Percentiles rank a stretch among this genome's conserved stretches.
Evolutionary conservation across 2,888 invertebrate species (phyloP).

Genomic region (Thymelicus acteon): DNA sequence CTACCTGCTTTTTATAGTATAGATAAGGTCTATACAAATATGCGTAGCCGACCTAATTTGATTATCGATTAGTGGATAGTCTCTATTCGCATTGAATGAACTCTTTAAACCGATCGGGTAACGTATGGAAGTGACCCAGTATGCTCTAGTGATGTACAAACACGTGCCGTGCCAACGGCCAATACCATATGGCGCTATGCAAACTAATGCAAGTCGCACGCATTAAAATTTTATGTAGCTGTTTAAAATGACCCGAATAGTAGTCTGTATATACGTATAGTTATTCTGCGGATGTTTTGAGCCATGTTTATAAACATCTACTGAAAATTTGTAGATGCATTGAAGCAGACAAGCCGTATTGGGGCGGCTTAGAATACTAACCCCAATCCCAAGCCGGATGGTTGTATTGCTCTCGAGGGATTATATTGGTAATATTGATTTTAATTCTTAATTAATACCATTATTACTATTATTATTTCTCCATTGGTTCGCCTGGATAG

Average conservation of each 20-base stretch:
- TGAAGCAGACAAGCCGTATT: too few relatives aligned
- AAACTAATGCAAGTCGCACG: conserved; percentile 28
- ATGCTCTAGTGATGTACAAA: conserved; percentile 57
- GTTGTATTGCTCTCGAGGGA: too few relatives aligned
- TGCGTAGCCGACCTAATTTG: conserved; percentile 66
- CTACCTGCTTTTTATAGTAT: conserved; percentile 77
- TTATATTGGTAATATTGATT: too few relatives aligned
- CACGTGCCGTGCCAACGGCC: conserved; percentile 54
- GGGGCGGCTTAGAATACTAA: too few relatives aligned
- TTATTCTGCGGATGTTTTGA: conserved; percentile 23
- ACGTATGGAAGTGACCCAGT: conserved; percentile 66
- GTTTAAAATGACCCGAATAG: conserved; percentile 13
- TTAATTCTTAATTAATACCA: too few relatives aligned
- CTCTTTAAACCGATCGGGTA: conserved; percentile 63
- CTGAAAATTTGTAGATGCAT: neutral
- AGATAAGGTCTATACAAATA: conserved; percentile 70
- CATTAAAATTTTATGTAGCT: conserved; percentile 34
- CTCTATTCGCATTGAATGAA: conserved; percentile 54
- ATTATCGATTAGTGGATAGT: conserved; percentile 60
- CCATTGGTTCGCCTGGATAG: too few relatives aligned
- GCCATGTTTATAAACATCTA: conserved; percentile 19
- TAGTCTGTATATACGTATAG: conserved; percentile 23
- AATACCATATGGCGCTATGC: conserved; percentile 58
- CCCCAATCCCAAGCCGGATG: too few relatives aligned
- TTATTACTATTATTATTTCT: too few relatives aligned